Percentiles rank a stretch among this genome's conserved stretches.
Evolutionary conservation across 2,888 invertebrate species (phyloP).

Genomic region (Hemaris fuciformis): DNA sequence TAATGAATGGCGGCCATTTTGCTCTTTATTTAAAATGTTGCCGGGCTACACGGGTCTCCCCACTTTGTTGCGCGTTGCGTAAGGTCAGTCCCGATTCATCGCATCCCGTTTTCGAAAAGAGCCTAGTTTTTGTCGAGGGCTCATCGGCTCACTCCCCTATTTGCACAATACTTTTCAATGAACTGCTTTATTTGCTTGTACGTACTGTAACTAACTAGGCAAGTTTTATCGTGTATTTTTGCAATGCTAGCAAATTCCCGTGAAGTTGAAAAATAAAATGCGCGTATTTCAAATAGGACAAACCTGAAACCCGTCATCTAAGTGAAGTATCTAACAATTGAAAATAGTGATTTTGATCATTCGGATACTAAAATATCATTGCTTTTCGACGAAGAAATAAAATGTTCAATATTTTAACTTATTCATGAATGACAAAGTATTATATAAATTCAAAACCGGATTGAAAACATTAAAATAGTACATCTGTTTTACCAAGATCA

Average conservation of each 20-base stretch:
- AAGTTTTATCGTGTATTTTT: constrained; percentile 14
- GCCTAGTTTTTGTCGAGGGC: constrained; percentile 59
- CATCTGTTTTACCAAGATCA: neutral
- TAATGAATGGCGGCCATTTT: constrained; percentile 9
- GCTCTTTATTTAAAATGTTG: constrained; percentile 7
- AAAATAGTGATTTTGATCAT: too few species aligned
- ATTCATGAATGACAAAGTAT: too few species aligned
- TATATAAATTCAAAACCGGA: too few species aligned
- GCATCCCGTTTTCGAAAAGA: constrained; percentile 56
- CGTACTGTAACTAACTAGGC: constrained; percentile 30
- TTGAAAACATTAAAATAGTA: neutral
- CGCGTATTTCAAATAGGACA: neutral
- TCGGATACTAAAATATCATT: too few species aligned
- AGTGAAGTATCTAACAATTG: too few species aligned
- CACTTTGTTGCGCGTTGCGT: constrained; percentile 36
- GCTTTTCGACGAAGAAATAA: too few species aligned
- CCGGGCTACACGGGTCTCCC: constrained; percentile 1
- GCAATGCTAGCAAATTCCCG: neutral
- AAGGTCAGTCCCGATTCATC: constrained; percentile 49
- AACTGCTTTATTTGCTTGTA: constrained; percentile 50
- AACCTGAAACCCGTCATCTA: neutral
- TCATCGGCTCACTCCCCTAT: constrained; percentile 54
- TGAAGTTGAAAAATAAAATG: neutral
- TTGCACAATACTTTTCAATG: constrained; percentile 74
- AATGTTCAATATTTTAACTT: too few species aligned